A percentile compares a stretch with the other conserved stretches of the same genome.
Conservation (phyloP, 2,888 invertebrate genomes). For the Euclidia mi region DNA sequence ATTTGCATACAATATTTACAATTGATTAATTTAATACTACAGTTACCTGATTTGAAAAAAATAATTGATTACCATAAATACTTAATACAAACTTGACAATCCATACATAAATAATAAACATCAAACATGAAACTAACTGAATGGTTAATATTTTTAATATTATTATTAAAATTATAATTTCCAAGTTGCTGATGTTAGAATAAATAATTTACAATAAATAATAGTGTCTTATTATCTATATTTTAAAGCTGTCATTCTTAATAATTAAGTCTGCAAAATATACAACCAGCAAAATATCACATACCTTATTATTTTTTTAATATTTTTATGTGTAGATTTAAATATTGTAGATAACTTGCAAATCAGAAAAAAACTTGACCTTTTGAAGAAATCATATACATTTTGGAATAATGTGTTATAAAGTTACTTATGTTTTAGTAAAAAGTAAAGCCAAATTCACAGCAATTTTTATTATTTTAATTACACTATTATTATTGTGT, state of each 20-base stretch:
- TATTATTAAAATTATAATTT: constrained; percentile 5
- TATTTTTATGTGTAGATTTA: constrained; percentile 29
- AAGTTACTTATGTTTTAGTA: constrained; percentile 33
- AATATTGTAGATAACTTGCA: constrained; percentile 46
- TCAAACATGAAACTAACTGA: neutral
- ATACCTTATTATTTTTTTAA: constrained; percentile 58
- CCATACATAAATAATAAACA: constrained; percentile 5
- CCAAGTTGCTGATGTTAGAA: constrained; percentile 27
- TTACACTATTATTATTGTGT: constrained; percentile 35
- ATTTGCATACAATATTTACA: constrained; percentile 64
- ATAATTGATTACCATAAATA: neutral
- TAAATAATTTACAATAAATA: constrained; percentile 29
- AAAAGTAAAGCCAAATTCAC: constrained; percentile 53
- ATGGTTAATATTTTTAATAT: neutral
- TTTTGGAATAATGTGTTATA: constrained; percentile 18
- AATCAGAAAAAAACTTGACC: constrained; percentile 29
- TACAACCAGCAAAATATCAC: constrained; percentile 85
- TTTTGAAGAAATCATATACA: constrained; percentile 25
- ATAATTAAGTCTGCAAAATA: constrained; percentile 75
- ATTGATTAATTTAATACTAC: constrained; percentile 38
- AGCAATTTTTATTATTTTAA: constrained; percentile 37
- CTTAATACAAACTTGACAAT: constrained; percentile 1
- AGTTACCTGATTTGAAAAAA: constrained; percentile 18
- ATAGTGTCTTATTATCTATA: constrained; percentile 69
- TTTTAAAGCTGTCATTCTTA: constrained; percentile 76